Percentiles rank a stretch among this genome's conserved stretches.
Evolutionary conservation across 2,797 vertebrate genomes (phyloP).

Genomic region (Trachops cirrhosus): DNA sequence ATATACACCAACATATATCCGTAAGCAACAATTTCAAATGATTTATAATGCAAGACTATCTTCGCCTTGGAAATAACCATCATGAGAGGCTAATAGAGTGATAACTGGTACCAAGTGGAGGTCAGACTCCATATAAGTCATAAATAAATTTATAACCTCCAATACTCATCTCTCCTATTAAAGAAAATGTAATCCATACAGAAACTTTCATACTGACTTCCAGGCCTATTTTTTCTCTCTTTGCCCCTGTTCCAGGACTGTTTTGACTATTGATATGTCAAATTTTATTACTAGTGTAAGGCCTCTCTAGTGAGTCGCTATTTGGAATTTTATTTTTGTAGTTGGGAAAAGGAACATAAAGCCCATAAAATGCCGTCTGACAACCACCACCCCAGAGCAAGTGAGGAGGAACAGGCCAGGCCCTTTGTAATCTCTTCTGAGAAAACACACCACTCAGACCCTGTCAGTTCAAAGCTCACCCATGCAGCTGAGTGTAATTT

Average conservation of each 20-base stretch:
- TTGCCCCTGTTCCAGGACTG: background rate
- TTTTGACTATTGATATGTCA: background rate
- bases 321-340: background rate
- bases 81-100: background rate
- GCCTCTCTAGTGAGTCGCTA: background rate
- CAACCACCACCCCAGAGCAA: background rate
- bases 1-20: background rate
- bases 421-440: background rate
- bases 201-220: background rate
- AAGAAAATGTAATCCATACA: background rate
- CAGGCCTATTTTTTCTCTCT: background rate
- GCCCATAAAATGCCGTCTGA: background rate
- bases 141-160: background rate
- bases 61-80: background rate
- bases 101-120: background rate
- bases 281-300: background rate
- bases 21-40: background rate
- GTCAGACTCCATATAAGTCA: background rate
- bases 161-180: background rate
- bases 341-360: background rate
- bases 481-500: background rate
- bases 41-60: background rate
- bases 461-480: background rate
- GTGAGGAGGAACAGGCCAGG: background rate
- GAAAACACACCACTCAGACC: background rate